Evolutionary conservation across 2,113 vertebrate genomes (phyloP), one percentile per base, ranked within the genome.

Genomic region (Menura novaehollandiae): DNA sequence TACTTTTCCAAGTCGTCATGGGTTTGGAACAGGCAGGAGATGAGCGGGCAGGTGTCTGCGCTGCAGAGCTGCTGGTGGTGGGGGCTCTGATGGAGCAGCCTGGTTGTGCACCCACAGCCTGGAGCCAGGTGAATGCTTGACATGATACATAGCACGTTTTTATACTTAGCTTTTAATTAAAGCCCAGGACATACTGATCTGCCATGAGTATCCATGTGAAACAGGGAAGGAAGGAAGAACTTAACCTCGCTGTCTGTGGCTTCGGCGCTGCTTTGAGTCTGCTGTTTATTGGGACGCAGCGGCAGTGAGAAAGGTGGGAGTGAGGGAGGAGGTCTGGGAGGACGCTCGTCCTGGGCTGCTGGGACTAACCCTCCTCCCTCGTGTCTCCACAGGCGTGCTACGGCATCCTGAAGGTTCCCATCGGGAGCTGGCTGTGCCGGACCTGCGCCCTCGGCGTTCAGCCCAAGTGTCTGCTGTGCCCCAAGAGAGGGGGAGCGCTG

Each of bases 401-500:
- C 2, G 99, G 99, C 95, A 99, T 99, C 97, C 98, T 99, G 93
- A 99, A 99, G 97, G 99, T 99, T 20, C 99, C 99, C 64, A 98
- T 98, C 23, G 99, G 99, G 89, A 99, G 98, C 98, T 99, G 99
- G 99, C 98, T 99, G 69, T 99, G 99, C 98, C 98, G 99, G 88
- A 99, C 98, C 46, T 99, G 99, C 22, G 99, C 99, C 85, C 98
- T 99, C 19, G 99, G 99, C 1, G 99, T 99, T 10, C 99, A 99
- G 97, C 98, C 99, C n/a, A 99, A 99, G 97, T 99, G 99, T 98
- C 98, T 99, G 86, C 99, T 99, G 85, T 99, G 99, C 97, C 99
- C 99, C 79, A 99, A 99, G 98, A 98, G 99, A 95, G 99, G 99
- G 15, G 99, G 99, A 88, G 99, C 99, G 27, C 98, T 99, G 96